A percentile compares a stretch with the other conserved stretches of the same genome.
Conservation (phyloP, 2,797 vertebrate species). For the Esox lucius region DNA sequence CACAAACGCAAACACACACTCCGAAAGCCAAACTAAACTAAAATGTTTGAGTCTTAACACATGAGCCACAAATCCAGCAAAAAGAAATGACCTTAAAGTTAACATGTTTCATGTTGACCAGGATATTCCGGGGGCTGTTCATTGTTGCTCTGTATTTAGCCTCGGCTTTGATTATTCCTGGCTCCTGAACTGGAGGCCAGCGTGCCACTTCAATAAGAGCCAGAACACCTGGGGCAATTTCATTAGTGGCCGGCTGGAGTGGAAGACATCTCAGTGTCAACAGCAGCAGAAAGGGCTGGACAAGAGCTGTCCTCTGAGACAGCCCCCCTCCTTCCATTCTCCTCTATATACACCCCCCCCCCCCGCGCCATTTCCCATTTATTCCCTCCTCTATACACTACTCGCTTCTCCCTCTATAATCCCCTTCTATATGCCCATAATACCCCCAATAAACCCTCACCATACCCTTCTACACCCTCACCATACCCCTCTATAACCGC, state of each 20-base stretch:
- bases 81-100: neutral
- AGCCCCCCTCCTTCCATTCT: neutral
- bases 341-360: constrained; percentile 29
- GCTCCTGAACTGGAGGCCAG: constrained; percentile 67
- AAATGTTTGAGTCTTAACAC: neutral
- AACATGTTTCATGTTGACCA: constrained; percentile 39
- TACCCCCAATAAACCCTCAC: too few relatives aligned
- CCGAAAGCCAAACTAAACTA: neutral
- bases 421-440: too few relatives aligned
- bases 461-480: too few relatives aligned
- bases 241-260: constrained; percentile 83
- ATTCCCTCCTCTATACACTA: too few relatives aligned
- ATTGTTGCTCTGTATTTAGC: constrained; percentile 49
- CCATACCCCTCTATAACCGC: constrained; percentile 33
- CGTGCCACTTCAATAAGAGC: constrained; percentile 30
- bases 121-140: constrained; percentile 28
- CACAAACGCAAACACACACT: constrained; percentile 21
- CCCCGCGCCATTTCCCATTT: constrained; percentile 29
- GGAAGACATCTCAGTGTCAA: constrained; percentile 78
- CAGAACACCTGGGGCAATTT: constrained; percentile 68
- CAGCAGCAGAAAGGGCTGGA: constrained; percentile 71
- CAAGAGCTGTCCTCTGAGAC: constrained; percentile 71
- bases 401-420: neutral
- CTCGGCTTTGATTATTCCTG: constrained; percentile 45
- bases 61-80: neutral